phyloP scores from a whole-genome alignment of 2,797 vertebrate genomes.

The Monodelphis domestica region DNA sequence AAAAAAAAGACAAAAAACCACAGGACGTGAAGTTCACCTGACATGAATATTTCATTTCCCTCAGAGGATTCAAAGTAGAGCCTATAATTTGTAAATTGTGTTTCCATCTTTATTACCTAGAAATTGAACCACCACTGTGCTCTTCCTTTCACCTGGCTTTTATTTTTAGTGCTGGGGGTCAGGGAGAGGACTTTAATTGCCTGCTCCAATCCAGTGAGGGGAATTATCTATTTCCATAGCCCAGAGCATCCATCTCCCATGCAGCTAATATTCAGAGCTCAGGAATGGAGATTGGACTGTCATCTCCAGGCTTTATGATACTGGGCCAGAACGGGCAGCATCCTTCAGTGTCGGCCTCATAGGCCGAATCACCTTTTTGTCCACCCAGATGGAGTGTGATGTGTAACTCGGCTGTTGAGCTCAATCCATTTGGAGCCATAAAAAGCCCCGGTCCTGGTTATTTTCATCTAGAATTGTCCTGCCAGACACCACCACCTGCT shows the following conservation, averaged over 20 bases:
- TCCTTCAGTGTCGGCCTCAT: slow-evolving; percentile 54
- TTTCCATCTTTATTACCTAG: slow-evolving; percentile 30
- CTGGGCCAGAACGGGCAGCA: slow-evolving; percentile 31
- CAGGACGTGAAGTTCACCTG: neutral
- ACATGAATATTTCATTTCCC: neutral
- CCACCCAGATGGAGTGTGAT: slow-evolving; percentile 42
- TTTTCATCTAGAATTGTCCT: slow-evolving; percentile 31
- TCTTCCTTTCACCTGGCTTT: slow-evolving; percentile 40
- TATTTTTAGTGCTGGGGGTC: slow-evolving; percentile 66
- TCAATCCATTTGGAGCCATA: slow-evolving; percentile 44
- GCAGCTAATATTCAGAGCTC: slow-evolving; percentile 46
- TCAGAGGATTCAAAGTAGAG: slow-evolving; percentile 6
- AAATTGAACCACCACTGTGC: slow-evolving; percentile 17
- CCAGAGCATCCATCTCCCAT: slow-evolving; percentile 5
- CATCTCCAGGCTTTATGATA: slow-evolving; percentile 43
- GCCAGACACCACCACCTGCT: neutral
- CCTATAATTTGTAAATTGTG: slow-evolving; percentile 36
- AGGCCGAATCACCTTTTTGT: slow-evolving; percentile 29
- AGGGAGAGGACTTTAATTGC: slow-evolving; percentile 45
- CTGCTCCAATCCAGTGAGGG: slow-evolving; percentile 13
- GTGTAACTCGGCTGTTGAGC: slow-evolving; percentile 45
- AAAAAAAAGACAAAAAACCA: neutral
- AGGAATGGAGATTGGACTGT: slow-evolving; percentile 37
- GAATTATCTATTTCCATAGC: slow-evolving; percentile 43
- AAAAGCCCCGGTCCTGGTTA: slow-evolving; percentile 52